Conservation (phyloP, 1,140 invertebrate species). For the Cydia splendana region DNA sequence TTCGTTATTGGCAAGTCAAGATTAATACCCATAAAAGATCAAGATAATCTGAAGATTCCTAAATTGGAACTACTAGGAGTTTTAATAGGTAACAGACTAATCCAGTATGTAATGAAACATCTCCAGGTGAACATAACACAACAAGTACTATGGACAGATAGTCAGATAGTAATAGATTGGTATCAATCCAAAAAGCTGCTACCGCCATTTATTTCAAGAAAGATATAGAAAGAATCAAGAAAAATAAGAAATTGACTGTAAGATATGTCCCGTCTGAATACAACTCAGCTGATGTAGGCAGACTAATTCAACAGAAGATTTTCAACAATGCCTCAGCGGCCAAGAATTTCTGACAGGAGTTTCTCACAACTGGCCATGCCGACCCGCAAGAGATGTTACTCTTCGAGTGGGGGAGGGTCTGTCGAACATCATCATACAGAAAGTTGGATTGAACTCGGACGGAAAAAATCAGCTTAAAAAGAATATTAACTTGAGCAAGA, state of each 20-base stretch:
- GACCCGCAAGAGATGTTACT: not conserved
- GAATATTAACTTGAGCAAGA: not conserved
- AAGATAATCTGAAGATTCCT: conserved; percentile 41
- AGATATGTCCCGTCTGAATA: conserved; percentile 34
- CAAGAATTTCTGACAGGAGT: conserved; percentile 37
- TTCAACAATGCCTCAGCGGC: conserved; percentile 33
- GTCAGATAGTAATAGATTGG: conserved; percentile 41
- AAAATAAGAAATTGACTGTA: conserved; percentile 14
- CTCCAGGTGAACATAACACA: conserved; percentile 28
- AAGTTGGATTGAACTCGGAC: not conserved
- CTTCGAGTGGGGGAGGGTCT: conserved; percentile 34
- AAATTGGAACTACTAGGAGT: not conserved
- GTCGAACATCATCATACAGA: not conserved
- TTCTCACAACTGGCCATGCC: not conserved
- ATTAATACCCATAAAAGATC: conserved; percentile 39
- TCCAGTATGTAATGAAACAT: conserved; percentile 38
- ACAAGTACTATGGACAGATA: conserved; percentile 43
- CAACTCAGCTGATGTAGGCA: conserved; percentile 39
- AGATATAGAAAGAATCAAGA: conserved; percentile 38
- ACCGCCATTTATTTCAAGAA: conserved; percentile 39
- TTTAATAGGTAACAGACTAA: conserved; percentile 39
- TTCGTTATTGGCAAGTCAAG: conserved; percentile 42
- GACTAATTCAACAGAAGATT: not conserved
- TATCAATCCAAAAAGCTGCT: conserved; percentile 40
- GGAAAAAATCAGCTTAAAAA: not conserved